Evolutionary conservation across 1,140 invertebrate genomes (phyloP), one percentile per base, ranked within the genome.

Genomic region (Acromyrmex echinatior): DNA sequence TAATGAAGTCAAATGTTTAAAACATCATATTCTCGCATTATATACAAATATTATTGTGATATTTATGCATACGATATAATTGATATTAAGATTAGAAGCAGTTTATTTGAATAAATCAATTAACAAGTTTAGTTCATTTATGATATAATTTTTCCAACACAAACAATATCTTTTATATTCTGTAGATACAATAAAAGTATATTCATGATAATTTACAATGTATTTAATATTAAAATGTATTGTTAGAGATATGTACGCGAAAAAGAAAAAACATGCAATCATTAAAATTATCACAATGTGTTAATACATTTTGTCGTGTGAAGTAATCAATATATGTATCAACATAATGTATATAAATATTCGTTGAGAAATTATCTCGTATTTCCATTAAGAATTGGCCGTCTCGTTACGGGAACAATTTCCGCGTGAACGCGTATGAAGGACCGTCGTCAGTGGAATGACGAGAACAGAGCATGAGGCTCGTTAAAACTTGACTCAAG

Each of bases 401-500:
- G 39, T 39, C 70, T 74, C 39, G 9, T 62, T 84, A 76, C 0
- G 18, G 16, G 2, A 4, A 84, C 74, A 84, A 84, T 84, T 74
- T 84, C 70, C 80, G 9, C 18, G 18, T 49, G 80, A 84, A 51
- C 25, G 56, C 70, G 9, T 60, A 49, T 35, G 63, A 68, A 70
- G n/a, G 21, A 68, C 68, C 56, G 14, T 74, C 56, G 53, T 78
- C 51, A 25, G 51, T 51, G 51, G 16, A 81, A 58, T 62, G 70
- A 66, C 4, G 76, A 16, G 39, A 74, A 58, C 58, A 71, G 56
- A 73, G 39, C 62, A 28, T 28, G 51, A 71, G 86, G 73, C 62
- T 89, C 78, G 88, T 90, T 90, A 90, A 76, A 87, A 90, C 88
- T 89, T 90, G 60, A n/a, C 28, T 45, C 65, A 89, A 12, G 16